Evolutionary conservation across 2,888 invertebrate species (phyloP).

Genomic region (Bombylius major): DNA sequence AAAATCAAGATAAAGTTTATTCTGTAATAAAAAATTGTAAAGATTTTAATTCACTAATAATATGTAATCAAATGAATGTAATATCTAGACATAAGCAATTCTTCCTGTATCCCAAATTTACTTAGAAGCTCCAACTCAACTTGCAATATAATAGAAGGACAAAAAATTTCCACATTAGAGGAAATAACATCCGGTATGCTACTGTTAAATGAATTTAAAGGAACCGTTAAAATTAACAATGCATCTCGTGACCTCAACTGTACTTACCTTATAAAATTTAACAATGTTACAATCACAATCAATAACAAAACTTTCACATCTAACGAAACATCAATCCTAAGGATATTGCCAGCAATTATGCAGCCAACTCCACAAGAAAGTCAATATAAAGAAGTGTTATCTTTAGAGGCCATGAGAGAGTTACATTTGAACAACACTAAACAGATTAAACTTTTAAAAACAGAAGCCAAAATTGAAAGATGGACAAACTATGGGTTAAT

Average conservation of each 20-base stretch:
- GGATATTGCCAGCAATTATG: constrained; percentile 10
- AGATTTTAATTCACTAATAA: constrained; percentile 8
- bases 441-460: background rate
- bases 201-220: constrained; percentile 11
- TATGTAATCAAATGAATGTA: constrained; percentile 9
- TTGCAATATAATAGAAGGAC: constrained; percentile 2
- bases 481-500: background rate
- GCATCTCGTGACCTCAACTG: background rate
- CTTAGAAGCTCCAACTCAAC: constrained; percentile 10
- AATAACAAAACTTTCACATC: constrained; percentile 8
- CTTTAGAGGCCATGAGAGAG: constrained; percentile 10
- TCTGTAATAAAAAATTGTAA: constrained; percentile 9
- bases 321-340: constrained; percentile 3
- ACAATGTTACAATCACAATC: constrained; percentile 8
- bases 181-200: constrained; percentile 11
- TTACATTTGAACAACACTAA: constrained; percentile 10
- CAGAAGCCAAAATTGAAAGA: background rate
- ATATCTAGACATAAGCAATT: constrained; percentile 8
- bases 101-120: constrained; percentile 11
- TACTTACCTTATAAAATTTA: constrained; percentile 3
- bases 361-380: constrained; percentile 6
- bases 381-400: constrained; percentile 10
- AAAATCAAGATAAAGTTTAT: constrained; percentile 9
- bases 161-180: constrained; percentile 8
- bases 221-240: background rate